A percentile compares a stretch with the other conserved stretches of the same genome.
Conservation (phyloP, 2,797 vertebrate genomes). For the Kryptopterus vitreolus region DNA sequence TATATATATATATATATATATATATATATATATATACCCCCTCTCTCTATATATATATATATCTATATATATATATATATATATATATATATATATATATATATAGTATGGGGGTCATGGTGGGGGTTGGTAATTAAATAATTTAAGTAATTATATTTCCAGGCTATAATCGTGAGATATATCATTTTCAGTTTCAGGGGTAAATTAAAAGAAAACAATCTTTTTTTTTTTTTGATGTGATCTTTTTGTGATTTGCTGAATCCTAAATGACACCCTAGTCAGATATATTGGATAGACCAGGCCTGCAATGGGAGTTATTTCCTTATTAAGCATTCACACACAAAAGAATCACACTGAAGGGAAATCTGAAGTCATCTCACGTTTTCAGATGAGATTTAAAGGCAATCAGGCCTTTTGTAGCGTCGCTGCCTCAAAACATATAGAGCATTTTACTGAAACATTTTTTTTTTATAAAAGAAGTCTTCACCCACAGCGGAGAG, state of each 20-base stretch:
- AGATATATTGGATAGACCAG: conserved; percentile 1
- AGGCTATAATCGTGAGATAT: not conserved
- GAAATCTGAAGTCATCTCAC: not conserved
- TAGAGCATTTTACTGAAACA: not conserved
- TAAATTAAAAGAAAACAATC: not conserved
- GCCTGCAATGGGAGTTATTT: not conserved
- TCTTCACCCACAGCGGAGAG: not conserved
- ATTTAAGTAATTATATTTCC: too few relatives aligned
- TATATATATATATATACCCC: too few relatives aligned
- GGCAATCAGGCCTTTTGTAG: not conserved
- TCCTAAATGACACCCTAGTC: not conserved
- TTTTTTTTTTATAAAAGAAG: not conserved
- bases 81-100: too few relatives aligned
- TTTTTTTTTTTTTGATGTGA: not conserved
- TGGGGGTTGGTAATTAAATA: too few relatives aligned
- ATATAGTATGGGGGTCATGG: too few relatives aligned
- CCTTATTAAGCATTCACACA: not conserved
- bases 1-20: too few relatives aligned
- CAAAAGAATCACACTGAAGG: not conserved
- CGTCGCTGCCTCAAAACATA: not conserved
- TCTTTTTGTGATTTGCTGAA: conserved; percentile 4
- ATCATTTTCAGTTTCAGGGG: not conserved
- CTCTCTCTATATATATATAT: too few relatives aligned
- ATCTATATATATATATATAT: too few relatives aligned
- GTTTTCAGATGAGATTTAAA: not conserved